Evolutionary conservation across 2,113 vertebrate species (phyloP).

Genomic region (Xiphophorus hellerii): DNA sequence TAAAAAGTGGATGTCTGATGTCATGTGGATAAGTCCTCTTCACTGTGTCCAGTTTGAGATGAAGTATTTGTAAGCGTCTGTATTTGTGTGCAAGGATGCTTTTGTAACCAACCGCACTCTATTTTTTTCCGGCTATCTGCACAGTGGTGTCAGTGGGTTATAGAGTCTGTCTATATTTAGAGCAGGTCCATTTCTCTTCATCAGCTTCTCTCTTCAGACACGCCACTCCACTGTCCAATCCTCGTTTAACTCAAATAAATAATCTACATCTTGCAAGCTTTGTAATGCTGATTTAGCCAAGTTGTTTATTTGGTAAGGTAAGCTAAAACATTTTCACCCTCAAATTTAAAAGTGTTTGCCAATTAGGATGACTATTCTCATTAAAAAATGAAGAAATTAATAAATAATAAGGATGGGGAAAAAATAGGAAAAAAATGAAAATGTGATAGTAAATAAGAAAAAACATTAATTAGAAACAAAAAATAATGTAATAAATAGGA

Average conservation of each 20-base stretch:
- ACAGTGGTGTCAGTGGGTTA: conserved; percentile 46
- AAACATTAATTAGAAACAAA: too few species aligned
- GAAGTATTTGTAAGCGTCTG: neutral
- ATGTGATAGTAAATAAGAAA: too few species aligned
- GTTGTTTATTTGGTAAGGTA: too few species aligned
- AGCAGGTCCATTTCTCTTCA: conserved; percentile 13
- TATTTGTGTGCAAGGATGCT: conserved; percentile 4
- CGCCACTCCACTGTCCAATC: neutral
- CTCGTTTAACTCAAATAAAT: neutral
- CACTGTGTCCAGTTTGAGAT: neutral
- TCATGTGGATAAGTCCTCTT: neutral
- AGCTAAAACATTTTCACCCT: neutral
- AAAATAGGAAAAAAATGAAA: too few species aligned
- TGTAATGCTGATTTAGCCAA: too few species aligned
- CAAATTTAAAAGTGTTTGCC: neutral
- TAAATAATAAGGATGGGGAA: too few species aligned
- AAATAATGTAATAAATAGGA: too few species aligned
- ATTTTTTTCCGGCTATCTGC: conserved; percentile 15
- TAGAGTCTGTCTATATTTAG: conserved; percentile 63
- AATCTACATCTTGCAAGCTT: too few species aligned
- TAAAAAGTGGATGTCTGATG: neutral
- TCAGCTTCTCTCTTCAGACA: conserved; percentile 16
- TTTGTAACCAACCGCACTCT: conserved; percentile 6
- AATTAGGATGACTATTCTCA: too few species aligned
- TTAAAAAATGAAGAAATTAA: too few species aligned